Percentiles rank a stretch among this genome's conserved stretches.
These are phyloP conservation scores for Aptenodytes patagonicus DNA, from an alignment of 2,113 vertebrate species.

Conservation along the genomic window DNA sequence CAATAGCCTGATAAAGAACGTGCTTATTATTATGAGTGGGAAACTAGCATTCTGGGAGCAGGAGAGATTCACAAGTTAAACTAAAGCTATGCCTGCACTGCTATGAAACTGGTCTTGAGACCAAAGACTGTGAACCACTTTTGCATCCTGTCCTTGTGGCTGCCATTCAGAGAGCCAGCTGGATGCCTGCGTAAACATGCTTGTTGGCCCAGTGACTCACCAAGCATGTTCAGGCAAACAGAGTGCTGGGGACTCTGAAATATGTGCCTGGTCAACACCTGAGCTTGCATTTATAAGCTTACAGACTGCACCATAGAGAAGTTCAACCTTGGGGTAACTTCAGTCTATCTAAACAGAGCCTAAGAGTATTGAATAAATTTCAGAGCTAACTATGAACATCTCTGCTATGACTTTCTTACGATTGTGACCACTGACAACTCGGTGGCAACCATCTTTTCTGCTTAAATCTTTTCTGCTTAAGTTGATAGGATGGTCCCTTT, in stretches of 20 bases:
- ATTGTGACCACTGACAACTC: background rate
- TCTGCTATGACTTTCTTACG: background rate
- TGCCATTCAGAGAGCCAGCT: background rate
- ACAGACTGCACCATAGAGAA: background rate
- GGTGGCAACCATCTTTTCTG: background rate
- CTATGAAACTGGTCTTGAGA: background rate
- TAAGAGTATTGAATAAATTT: constrained; percentile 10
- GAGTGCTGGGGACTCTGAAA: background rate
- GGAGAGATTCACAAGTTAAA: background rate
- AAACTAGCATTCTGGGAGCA: background rate
- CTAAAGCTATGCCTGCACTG: background rate
- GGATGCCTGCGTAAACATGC: background rate
- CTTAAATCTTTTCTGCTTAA: background rate
- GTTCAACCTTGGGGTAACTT: background rate
- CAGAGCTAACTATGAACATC: background rate
- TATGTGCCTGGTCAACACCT: background rate
- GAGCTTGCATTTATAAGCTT: constrained; percentile 23
- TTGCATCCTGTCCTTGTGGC: background rate
- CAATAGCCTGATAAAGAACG: background rate
- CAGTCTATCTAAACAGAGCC: background rate
- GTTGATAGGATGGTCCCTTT: background rate
- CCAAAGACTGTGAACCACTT: background rate
- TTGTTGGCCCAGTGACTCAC: constrained; percentile 6
- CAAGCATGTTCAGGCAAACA: background rate
- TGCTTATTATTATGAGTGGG: background rate